Conservation (phyloP, 2,797 vertebrate genomes). For the Oreonectes daqikongensis region DNA sequence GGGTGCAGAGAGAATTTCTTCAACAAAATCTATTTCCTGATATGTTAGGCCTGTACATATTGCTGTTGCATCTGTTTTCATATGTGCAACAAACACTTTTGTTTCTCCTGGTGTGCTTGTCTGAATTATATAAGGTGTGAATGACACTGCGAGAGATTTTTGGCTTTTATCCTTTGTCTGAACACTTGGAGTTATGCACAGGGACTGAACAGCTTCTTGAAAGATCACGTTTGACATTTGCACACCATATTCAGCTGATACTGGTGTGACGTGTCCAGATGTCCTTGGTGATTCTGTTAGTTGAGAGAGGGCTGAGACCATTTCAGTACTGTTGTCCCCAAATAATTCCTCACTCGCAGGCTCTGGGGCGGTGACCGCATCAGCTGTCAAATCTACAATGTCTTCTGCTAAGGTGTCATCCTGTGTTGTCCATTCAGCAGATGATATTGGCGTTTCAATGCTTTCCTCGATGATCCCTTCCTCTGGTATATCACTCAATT, state of each 20-base stretch:
- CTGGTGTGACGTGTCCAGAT: conserved; percentile 86
- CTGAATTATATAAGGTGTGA: conserved; percentile 52
- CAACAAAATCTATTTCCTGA: conserved; percentile 57
- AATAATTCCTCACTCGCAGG: conserved; percentile 71
- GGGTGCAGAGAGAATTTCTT: conserved; percentile 52
- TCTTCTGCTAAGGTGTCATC: conserved; percentile 79
- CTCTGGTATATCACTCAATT: conserved; percentile 74
- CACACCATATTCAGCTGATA: conserved; percentile 72
- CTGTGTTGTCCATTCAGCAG: conserved; percentile 68
- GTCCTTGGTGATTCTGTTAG: conserved; percentile 83
- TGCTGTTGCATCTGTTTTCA: conserved; percentile 57
- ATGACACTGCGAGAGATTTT: conserved; percentile 57
- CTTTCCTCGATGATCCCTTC: conserved; percentile 74
- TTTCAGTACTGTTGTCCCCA: conserved; percentile 88
- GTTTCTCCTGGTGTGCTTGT: conserved; percentile 56
- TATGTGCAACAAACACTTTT: conserved; percentile 59
- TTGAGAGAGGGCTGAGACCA: conserved; percentile 93
- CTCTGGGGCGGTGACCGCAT: conserved; percentile 83
- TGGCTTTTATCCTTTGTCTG: conserved; percentile 51
- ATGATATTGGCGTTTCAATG: conserved; percentile 59
- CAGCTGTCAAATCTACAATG: conserved; percentile 78
- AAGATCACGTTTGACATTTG: conserved; percentile 77
- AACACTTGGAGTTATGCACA: conserved; percentile 63
- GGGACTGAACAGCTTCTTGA: conserved; percentile 79
- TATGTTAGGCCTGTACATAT: conserved; percentile 54